Evolutionary conservation across 2,113 vertebrate species (phyloP), one percentile per base, ranked within the genome.

Genomic region (Sialia sialis): DNA sequence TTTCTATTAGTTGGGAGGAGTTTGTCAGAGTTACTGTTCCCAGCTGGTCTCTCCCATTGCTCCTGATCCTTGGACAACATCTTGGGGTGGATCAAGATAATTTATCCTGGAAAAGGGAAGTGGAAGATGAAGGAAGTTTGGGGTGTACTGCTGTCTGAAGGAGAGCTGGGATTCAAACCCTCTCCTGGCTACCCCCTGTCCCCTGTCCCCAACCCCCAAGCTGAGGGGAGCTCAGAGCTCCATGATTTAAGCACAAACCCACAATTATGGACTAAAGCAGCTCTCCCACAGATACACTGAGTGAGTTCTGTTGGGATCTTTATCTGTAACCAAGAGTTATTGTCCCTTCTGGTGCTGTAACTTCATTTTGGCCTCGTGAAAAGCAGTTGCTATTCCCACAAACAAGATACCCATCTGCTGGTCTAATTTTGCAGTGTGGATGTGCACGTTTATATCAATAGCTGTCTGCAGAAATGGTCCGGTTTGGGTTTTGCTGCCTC

Each of bases 381-480:
- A 93, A 80, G 83, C 58, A 90, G 43, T 49, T 60, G 62, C 38
- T 67, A 11, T 89, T 70, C 63, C 30, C 62, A 88, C 70, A 76
- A 82, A 38, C 84, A 84, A 94, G 81, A 84, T 66, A 79, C 81
- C 58, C 84, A 85, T 74, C 93, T 86, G 82, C 82, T 77, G 87
- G 81, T 79, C 51, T 95, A 13, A 93, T 96, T 91, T 84, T 60
- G 72, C 67, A 79, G 62, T 5, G 21, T 89, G 63, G 44, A 25
- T 93, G 89, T 34, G 56, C 36, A 67, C 5, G 4, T 90, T 81
- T 93, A 5, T 91, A 58, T 67, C 89, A 78, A 79, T 55, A 66
- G 43, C 84, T 95, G 87, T 78, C 89, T 94, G 64, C 38, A 84
- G 84, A 93, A 94, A 52, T 30, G 77, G 83, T 94, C 70, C 84